Base-by-base conservation (phyloP, 2,113 vertebrate genomes). In the Rhinolophus ferrumequinum region DNA sequence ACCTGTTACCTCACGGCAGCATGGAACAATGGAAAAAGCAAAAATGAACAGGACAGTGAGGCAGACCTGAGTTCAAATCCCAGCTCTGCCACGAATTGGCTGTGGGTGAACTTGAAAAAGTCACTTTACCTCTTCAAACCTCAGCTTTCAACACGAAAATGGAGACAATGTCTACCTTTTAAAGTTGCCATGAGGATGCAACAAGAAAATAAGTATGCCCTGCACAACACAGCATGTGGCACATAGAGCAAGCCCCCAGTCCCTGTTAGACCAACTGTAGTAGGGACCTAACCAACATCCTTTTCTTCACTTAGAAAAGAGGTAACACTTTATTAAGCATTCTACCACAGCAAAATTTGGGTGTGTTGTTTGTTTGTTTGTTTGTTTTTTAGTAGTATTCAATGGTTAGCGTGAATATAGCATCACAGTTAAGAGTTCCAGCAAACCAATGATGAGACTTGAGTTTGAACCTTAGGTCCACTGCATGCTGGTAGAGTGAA, bases 291-390 rank as follows among this genome's bases (percentile, higher is more conserved):
- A 72, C 33, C 24, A 47, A 60, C 16, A 47, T n/a, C 24, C 13
- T 62, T 83, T 3, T 72, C 56, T 69, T 66, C 8, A 28, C 79
- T 77, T 60, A 50, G 26, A 75, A 72, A 90, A 83, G 21, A 93
- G 86, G 35, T 21, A 21, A 3, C 4, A 69, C 8, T 77, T 66
- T 7, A 58, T 26, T 67, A 26, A 24, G 52, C 41, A 86, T 62
- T 54, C 24, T n/a, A 80, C 13, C 19, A 56, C 6, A 72, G 35
- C 56, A 72, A 69, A 50, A 16, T 56, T 60, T 77, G 19, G 9
- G 41, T 44, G 41, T 41, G 41, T 44, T 44, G 5, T 44, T 44
- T 44, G 41, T 44, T 44, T 44, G 41, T 44, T 44, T 44, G 41
- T 84, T 24, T 33, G 41, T 38, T 56, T 35, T 69, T 67, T 38